Conservation (phyloP, 2,888 invertebrate genomes). For the Archaeoteleia sp. region DNA sequence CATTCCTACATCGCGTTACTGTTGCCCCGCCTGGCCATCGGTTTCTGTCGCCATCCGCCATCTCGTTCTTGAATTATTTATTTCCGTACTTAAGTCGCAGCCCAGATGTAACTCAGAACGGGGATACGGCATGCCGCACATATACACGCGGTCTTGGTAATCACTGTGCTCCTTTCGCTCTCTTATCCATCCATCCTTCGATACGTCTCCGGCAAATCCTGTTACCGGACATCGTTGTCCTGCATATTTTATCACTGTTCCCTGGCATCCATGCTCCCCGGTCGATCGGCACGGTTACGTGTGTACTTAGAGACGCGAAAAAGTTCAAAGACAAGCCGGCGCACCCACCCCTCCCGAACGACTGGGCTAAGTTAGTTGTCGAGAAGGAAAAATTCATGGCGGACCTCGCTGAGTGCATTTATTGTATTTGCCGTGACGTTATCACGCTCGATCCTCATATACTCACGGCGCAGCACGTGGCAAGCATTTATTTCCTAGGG, state of each 20-base stretch:
- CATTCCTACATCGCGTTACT: slow-evolving; percentile 37
- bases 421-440: slow-evolving; percentile 37
- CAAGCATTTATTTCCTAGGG: no score
- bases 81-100: slow-evolving; percentile 53
- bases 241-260: slow-evolving; percentile 65
- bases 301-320: slow-evolving; percentile 50
- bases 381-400: slow-evolving; percentile 40
- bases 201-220: slow-evolving; percentile 61
- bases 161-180: slow-evolving; percentile 61
- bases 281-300: slow-evolving; percentile 48
- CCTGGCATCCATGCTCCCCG: slow-evolving; percentile 47
- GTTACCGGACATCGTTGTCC: slow-evolving; percentile 65
- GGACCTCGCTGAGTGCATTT: slow-evolving; percentile 35
- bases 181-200: slow-evolving; percentile 56
- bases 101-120: slow-evolving; percentile 54
- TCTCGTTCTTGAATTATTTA: slow-evolving; percentile 61
- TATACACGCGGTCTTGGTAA: slow-evolving; percentile 60
- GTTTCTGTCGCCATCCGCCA: slow-evolving; percentile 50
- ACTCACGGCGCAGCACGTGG: slow-evolving; percentile 9
- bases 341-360: no score
- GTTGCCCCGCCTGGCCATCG: slow-evolving; percentile 40
- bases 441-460: no score
- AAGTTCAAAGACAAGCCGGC: slow-evolving; percentile 54
- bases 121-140: slow-evolving; percentile 44
- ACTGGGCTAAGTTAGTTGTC: slow-evolving; percentile 45